Base-by-base conservation (phyloP, 2,113 vertebrate species). In the Delphinus delphis region DNA sequence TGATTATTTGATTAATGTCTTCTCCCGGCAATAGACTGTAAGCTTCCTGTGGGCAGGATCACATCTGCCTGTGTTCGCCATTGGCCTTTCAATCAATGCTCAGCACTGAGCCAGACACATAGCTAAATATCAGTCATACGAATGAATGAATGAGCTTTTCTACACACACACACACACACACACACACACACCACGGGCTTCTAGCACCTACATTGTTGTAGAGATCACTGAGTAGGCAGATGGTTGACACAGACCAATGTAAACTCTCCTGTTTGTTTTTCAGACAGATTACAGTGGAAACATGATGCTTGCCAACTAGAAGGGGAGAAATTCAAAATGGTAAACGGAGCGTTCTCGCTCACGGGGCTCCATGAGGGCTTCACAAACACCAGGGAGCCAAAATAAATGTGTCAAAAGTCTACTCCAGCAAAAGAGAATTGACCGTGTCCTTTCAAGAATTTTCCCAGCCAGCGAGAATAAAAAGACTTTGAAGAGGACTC, bases 401-500 rank as follows among this genome's bases (percentile, higher is more conserved):
- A 91, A 96, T 60, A 91, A 92, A 83, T 70, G 67, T 55, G 62
- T 91, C 5, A 15, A 74, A 97, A 97, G 74, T 53, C 82, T 58
- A 63, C 17, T 50, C 83, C 71, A 44, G 79, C 21, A 84, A 38
- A 73, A 65, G 58, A 85, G n/a, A 25, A 70, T 33, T 88, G 76
- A 65, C 50, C 21, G 0, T 88, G 83, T 74, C 28, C 82, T 97
- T 96, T 95, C 62, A 96, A 97, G 93, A 97, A 97, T 91, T 90
- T 93, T 65, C 68, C 60, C 71, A 77, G 76, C 14, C 90, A 67
- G 71, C 68, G 31, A 70, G 89, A 89, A 89, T 50, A 92, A 71
- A 82, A 74, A 9, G 44, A 89, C 55, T 15, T 38, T 60, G 3
- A n/a, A 91, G 41, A 89, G 36, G 36, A 93, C 20, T 2, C 38